Conservation (phyloP, 2,888 invertebrate species). For the Zygothrica quintamaculata region DNA sequence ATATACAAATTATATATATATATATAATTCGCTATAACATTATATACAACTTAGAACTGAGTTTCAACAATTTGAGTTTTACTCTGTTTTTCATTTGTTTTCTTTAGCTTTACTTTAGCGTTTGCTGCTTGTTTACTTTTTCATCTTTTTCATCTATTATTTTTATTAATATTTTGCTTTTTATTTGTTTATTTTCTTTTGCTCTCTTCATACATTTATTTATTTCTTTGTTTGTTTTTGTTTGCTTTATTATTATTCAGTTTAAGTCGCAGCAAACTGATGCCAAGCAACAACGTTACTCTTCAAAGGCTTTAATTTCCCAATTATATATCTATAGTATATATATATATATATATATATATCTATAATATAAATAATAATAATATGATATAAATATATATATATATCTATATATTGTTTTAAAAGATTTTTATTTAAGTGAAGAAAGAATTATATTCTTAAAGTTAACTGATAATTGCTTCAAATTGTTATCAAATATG, state of each 20-base stretch:
- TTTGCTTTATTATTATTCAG: no score
- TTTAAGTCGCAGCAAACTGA: slow-evolving; percentile 26
- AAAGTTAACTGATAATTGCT: no score
- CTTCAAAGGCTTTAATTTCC: no score
- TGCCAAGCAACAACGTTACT: slow-evolving; percentile 13
- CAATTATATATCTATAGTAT: no score
- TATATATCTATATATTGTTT: no score
- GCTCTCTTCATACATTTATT: slow-evolving; percentile 27
- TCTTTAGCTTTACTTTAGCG: slow-evolving; percentile 38
- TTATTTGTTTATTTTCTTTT: slow-evolving; percentile 6
- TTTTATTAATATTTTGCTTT: slow-evolving; percentile 19
- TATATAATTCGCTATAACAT: no score
- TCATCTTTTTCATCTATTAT: slow-evolving; percentile 46
- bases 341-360: no score
- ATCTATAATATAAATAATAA: neutral
- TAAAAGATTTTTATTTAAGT: no score
- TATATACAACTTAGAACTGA: no score
- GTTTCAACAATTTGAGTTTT: neutral
- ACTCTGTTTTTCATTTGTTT: neutral
- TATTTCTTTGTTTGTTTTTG: slow-evolving; percentile 53
- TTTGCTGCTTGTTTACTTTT: slow-evolving; percentile 31
- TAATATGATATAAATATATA: neutral
- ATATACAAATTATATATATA: no score
- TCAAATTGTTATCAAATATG: no score
- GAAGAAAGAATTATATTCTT: no score